phyloP scores from a whole-genome alignment of 2,113 vertebrate species.

The Ailuropoda melanoleuca region DNA sequence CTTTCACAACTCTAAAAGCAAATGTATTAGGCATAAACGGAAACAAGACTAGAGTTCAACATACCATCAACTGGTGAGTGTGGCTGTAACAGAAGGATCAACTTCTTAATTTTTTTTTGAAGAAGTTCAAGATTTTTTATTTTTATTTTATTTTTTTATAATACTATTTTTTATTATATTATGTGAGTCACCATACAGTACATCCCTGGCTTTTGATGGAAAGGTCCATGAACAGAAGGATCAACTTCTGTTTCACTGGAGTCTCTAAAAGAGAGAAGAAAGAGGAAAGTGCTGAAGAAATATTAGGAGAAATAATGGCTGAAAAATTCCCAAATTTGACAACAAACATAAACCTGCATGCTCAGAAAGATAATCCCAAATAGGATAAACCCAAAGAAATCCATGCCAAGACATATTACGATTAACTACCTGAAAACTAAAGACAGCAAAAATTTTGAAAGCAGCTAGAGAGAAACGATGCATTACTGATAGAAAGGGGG shows the following conservation, averaged over 20 bases:
- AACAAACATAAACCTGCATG: neutral
- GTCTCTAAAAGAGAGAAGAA: neutral
- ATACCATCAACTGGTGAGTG: neutral
- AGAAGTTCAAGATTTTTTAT: too few species aligned
- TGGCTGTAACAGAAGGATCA: neutral
- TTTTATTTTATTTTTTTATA: too few species aligned
- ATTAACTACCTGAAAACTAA: neutral
- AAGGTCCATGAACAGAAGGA: neutral
- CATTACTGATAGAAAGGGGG: neutral
- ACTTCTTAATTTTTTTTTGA: neutral
- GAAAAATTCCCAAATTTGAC: neutral
- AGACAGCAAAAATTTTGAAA: constrained; percentile 16
- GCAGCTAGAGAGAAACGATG: neutral
- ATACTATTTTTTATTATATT: too few species aligned
- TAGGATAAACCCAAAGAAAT: neutral
- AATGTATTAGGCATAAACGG: neutral
- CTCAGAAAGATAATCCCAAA: neutral
- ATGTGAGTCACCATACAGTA: too few species aligned
- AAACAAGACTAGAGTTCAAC: neutral
- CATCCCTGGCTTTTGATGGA: too few species aligned
- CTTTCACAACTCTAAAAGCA: neutral
- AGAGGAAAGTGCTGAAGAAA: neutral
- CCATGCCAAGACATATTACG: neutral
- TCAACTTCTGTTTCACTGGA: neutral
- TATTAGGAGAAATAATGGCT: neutral